Percentiles rank a stretch among this genome's conserved stretches.
These are phyloP conservation scores for Enteromius argenteus DNA, from an alignment of 2,797 vertebrate species.

Conservation along the genomic window DNA sequence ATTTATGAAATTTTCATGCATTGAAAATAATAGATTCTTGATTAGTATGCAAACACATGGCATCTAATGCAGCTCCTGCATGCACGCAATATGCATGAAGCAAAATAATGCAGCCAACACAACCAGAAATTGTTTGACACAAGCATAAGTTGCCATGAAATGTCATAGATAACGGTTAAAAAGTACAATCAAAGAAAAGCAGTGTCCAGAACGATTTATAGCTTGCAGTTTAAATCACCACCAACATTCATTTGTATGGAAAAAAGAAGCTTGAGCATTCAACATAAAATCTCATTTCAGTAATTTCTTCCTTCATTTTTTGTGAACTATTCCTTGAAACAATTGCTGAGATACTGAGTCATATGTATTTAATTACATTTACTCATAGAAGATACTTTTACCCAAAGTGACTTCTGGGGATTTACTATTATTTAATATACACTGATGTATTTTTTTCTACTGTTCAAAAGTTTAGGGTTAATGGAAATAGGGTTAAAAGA, in stretches of 20 bases:
- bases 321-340: not conserved
- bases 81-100: slow-evolving; percentile 22
- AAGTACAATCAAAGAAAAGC: not conserved
- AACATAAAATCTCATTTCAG: not conserved
- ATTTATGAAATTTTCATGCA: not conserved
- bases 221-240: not conserved
- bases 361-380: not conserved
- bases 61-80: not conserved
- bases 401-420: not conserved
- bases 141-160: not conserved
- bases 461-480: not conserved
- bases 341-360: not conserved
- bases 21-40: not conserved
- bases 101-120: not conserved
- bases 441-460: not conserved
- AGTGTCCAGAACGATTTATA: not conserved
- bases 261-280: not conserved
- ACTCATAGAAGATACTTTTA: not conserved
- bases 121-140: not conserved
- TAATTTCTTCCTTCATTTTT: not conserved
- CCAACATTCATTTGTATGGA: not conserved
- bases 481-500: not conserved
- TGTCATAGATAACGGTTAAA: not conserved
- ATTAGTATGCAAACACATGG: not conserved
- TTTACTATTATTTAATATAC: not conserved